Conservation (phyloP, 1,140 invertebrate genomes). For the Grapholita molesta region DNA sequence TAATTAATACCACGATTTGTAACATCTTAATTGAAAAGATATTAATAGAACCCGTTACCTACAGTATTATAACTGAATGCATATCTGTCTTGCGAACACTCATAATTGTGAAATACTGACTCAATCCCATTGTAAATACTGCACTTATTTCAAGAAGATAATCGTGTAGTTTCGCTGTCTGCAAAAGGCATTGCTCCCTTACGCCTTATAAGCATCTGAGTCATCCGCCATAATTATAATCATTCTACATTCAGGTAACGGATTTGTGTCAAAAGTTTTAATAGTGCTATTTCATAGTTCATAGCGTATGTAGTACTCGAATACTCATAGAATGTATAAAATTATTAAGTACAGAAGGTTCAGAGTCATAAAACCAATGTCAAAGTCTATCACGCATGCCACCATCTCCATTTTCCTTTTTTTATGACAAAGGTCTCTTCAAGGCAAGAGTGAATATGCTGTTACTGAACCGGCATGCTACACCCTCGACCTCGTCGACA, state of each 20-base stretch:
- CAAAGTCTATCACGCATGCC: too few relatives aligned
- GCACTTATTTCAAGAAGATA: conserved; percentile 14
- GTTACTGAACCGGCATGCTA: too few relatives aligned
- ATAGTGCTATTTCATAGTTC: neutral
- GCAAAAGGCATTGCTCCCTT: neutral
- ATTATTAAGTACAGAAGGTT: too few relatives aligned
- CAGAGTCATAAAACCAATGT: too few relatives aligned
- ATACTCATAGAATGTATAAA: neutral
- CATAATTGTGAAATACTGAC: conserved; percentile 4
- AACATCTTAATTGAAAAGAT: neutral
- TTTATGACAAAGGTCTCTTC: too few relatives aligned
- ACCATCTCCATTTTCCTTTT: too few relatives aligned
- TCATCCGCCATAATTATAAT: conserved; percentile 13
- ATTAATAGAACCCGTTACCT: neutral
- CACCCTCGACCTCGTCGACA: too few relatives aligned
- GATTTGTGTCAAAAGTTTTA: neutral
- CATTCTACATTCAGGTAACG: neutral
- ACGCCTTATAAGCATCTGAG: conserved; percentile 2
- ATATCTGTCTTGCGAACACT: neutral
- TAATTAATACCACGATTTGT: neutral
- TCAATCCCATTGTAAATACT: conserved; percentile 6
- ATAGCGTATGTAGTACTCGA: neutral
- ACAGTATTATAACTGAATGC: neutral
- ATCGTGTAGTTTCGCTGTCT: conserved; percentile 5
- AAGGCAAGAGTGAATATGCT: too few relatives aligned